A percentile compares a stretch with the other conserved stretches of the same genome.
Evolutionary conservation across 2,113 vertebrate genomes (phyloP).

Genomic region (Hemiprocne comata): DNA sequence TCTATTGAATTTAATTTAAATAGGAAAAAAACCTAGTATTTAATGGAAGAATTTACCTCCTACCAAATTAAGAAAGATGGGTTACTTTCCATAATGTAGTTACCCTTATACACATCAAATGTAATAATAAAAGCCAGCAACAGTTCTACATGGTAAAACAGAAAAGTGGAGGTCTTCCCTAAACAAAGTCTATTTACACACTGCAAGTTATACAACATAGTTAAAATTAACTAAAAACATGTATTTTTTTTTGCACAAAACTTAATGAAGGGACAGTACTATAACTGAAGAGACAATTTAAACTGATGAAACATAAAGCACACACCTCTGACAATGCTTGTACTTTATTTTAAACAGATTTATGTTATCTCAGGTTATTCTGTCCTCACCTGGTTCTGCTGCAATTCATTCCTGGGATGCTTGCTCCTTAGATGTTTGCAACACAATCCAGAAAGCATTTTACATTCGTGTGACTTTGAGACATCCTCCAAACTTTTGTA

Average conservation of each 20-base stretch:
- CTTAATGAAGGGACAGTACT: background rate
- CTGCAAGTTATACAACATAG: background rate
- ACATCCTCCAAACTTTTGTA: background rate
- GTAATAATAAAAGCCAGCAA: background rate
- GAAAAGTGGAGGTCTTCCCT: background rate
- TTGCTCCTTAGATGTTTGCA: background rate
- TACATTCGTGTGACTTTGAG: background rate
- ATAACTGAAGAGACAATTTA: background rate
- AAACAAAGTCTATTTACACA: background rate
- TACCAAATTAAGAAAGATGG: background rate
- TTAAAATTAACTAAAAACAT: background rate
- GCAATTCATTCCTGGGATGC: background rate
- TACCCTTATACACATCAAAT: background rate
- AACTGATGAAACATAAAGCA: background rate
- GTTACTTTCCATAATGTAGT: background rate
- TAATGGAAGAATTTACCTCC: background rate
- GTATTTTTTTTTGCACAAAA: background rate
- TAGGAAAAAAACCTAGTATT: background rate
- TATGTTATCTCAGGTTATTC: background rate
- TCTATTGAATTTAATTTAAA: background rate
- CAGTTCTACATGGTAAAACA: background rate
- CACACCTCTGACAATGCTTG: background rate
- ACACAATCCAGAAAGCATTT: background rate
- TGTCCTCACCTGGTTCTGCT: background rate
- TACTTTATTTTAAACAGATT: background rate